These are phyloP conservation scores for Ericerus pela DNA, from an alignment of 1,140 invertebrate genomes.

Conservation along the genomic window DNA sequence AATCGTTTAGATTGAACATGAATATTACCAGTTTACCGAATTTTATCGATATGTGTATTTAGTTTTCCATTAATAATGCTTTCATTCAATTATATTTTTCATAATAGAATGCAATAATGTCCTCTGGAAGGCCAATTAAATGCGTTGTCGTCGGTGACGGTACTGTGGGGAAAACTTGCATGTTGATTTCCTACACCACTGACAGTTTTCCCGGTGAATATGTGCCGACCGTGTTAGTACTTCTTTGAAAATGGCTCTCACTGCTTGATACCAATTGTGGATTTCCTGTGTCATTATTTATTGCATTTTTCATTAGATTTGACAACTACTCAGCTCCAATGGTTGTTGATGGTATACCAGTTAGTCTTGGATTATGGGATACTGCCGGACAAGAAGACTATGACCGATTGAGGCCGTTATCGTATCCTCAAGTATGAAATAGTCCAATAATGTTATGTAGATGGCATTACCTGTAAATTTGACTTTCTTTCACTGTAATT, in stretches of 20 bases:
- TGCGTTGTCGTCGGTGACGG: constrained; percentile 91
- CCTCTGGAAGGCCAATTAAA: constrained; percentile 53
- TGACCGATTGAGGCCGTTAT: constrained; percentile 83
- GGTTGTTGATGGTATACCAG: constrained; percentile 92
- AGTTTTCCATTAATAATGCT: too few relatives aligned
- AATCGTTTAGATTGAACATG: too few relatives aligned
- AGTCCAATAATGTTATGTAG: background rate
- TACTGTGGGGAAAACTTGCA: constrained; percentile 96
- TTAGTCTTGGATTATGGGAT: constrained; percentile 87
- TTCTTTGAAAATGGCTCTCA: too few relatives aligned
- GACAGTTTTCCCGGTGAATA: constrained; percentile 98
- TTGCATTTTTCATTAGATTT: constrained; percentile 52
- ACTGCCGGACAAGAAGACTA: constrained; percentile 96
- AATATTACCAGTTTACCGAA: too few relatives aligned
- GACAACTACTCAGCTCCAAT: constrained; percentile 96
- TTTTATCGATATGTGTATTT: too few relatives aligned
- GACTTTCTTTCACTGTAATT: too few relatives aligned
- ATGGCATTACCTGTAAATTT: too few relatives aligned
- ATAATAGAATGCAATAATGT: too few relatives aligned
- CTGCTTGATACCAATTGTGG: too few relatives aligned
- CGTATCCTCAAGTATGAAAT: constrained; percentile 59
- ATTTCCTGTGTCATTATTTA: too few relatives aligned
- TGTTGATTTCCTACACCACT: constrained; percentile 97
- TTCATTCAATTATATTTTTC: too few relatives aligned
- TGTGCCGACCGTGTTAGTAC: constrained; percentile 60